phyloP scores from a whole-genome alignment of 2,797 vertebrate species.

The Saguinus oedipus region DNA sequence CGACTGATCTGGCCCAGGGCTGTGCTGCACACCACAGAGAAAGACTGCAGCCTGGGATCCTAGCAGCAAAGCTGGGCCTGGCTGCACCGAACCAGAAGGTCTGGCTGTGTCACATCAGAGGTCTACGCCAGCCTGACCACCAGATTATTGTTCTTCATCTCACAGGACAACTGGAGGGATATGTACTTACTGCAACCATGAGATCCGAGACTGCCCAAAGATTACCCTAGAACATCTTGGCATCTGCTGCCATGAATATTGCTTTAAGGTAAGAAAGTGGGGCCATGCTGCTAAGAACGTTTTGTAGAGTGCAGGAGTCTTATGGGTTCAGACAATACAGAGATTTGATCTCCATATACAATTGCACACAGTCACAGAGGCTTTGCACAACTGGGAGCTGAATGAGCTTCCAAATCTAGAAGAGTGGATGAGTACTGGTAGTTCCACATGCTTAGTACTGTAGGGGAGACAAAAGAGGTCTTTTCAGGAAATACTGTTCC shows the following conservation, averaged over 20 bases:
- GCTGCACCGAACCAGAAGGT: neutral
- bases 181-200: constrained; percentile 92
- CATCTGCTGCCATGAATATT: constrained; percentile 94
- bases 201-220: constrained; percentile 91
- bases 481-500: neutral
- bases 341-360: neutral
- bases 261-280: constrained; percentile 92
- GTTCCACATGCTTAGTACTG: neutral
- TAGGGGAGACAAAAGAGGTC: neutral
- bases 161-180: constrained; percentile 78
- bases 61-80: neutral
- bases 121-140: neutral
- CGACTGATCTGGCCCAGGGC: neutral
- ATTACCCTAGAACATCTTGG: constrained; percentile 95
- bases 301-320: neutral
- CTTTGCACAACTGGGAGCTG: neutral
- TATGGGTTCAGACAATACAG: neutral
- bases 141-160: neutral
- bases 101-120: neutral
- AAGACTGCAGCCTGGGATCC: neutral
- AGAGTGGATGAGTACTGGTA: neutral
- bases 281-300: neutral
- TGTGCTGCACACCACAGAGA: neutral
- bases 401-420: neutral
- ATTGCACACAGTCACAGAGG: neutral